Evolutionary conservation across 2,113 vertebrate species (phyloP).

Genomic region (Potamarius usumacintae): DNA sequence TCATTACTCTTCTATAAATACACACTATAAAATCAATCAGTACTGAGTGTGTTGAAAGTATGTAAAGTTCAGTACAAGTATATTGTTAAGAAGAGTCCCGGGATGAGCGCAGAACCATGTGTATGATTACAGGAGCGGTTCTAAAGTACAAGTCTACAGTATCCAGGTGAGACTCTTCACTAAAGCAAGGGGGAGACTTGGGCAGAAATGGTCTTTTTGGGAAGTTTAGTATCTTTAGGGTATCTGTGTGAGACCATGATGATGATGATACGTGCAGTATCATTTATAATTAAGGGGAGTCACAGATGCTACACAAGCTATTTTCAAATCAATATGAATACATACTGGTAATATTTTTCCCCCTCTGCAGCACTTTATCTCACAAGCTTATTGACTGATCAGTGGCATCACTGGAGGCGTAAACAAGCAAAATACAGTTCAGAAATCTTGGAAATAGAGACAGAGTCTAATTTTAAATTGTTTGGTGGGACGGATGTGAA

Average conservation of each 20-base stretch:
- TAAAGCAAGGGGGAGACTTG: neutral
- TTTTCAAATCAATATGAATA: neutral
- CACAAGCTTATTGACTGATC: neutral
- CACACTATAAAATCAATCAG: neutral
- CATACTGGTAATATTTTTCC: neutral
- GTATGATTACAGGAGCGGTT: neutral
- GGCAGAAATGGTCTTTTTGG: neutral
- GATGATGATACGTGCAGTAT: neutral
- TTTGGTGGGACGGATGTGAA: neutral
- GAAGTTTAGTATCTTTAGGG: neutral
- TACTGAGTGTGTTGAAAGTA: neutral
- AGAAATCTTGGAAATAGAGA: neutral
- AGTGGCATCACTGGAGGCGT: neutral
- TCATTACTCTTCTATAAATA: neutral
- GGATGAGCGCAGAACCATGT: neutral
- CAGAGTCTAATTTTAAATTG: neutral
- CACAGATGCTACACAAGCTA: neutral
- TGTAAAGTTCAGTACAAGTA: neutral
- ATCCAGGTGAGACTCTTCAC: neutral
- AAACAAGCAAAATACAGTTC: neutral
- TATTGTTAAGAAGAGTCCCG: neutral
- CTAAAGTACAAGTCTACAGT: neutral
- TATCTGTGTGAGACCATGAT: neutral
- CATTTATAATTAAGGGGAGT: neutral
- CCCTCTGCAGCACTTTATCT: neutral